These are phyloP conservation scores for Bolinopsis microptera DNA, from an alignment of 37 sponge, comb jelly and placozoan genomes.

Conservation along the genomic window DNA sequence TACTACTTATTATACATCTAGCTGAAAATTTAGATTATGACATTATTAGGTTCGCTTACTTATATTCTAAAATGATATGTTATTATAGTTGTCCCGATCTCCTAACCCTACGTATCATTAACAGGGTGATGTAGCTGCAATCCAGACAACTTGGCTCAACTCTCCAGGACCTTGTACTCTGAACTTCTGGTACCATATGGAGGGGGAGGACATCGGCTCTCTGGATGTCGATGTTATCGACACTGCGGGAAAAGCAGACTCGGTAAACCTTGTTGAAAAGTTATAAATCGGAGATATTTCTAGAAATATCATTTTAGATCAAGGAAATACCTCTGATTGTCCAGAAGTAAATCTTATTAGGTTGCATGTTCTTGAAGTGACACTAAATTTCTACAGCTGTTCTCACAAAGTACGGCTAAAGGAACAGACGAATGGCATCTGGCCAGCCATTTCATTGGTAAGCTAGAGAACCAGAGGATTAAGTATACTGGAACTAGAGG, in stretches of 20 bases:
- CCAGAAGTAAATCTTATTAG: too few species aligned
- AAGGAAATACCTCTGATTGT: too few species aligned
- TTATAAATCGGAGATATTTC: too few species aligned
- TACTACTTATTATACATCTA: too few species aligned
- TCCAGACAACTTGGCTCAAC: not conserved
- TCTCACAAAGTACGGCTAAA: not conserved
- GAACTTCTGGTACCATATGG: constrained; percentile 69
- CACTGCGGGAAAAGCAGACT: not conserved
- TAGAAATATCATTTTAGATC: too few species aligned
- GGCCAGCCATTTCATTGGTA: not conserved
- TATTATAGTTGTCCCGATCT: too few species aligned
- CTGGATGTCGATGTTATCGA: constrained; percentile 38
- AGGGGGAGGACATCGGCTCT: constrained; percentile 49
- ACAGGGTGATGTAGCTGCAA: not conserved
- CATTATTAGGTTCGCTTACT: too few species aligned
- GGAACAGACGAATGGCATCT: not conserved
- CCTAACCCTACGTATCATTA: too few species aligned
- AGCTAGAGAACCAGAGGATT: constrained; percentile 11
- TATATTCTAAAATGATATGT: too few species aligned
- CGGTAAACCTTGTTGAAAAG: not conserved
- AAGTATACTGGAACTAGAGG: constrained; percentile 33
- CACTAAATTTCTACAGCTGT: too few species aligned
- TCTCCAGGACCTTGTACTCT: constrained; percentile 1
- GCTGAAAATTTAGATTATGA: too few species aligned
- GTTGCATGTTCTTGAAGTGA: too few species aligned